Base-by-base conservation (phyloP, 2,797 vertebrate species). In the Buceros bicornis region DNA sequence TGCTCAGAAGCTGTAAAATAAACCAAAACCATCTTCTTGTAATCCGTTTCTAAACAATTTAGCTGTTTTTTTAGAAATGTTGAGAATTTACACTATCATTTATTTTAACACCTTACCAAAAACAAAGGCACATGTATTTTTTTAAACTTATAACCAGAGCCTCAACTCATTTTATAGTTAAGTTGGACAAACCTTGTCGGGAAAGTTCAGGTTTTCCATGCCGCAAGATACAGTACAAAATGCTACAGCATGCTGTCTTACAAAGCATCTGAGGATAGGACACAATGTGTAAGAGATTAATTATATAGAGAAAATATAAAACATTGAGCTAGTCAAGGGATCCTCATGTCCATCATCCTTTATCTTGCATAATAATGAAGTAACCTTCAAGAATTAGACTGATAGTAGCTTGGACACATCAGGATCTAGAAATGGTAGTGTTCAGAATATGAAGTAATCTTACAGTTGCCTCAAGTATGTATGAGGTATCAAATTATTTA, bases 401-500 rank as follows among this genome's bases (percentile, higher is more conserved):
- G 40, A 87, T 86, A 84, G 73, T 64, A 91, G 54, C 89, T 69
- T 65, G 62, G n/a, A 47, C n/a, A 88, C 64, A 43, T 33, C 33
- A 70, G 72, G 53, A 87, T 86, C 37, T 95, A 65, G 70, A 82
- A 96, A 90, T 31, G 74, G 33, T 40, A 71, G 15, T 91, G 50
- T 74, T 94, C 87, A 73, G 61, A 80, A 76, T 90, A 89, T 69
- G 84, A 95, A 87, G 54, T 87, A 90, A 93, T 73, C 57, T 35
- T 91, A n/a, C 19, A 76, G 50, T 89, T 97, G 40, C 56, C 48
- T 85, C 56, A 35, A 53, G 5, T 91, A 43, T 80, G 62, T 93
- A 77, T 86, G 69, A 96, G 65, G 26, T 95, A 84, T 40, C 43
- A 91, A 85, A 48, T 87, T 90, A 64, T 65, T 96, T 89, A 82